These are phyloP conservation scores for Sweltsa coloradensis DNA, from an alignment of 1,140 invertebrate species.

Conservation along the genomic window DNA sequence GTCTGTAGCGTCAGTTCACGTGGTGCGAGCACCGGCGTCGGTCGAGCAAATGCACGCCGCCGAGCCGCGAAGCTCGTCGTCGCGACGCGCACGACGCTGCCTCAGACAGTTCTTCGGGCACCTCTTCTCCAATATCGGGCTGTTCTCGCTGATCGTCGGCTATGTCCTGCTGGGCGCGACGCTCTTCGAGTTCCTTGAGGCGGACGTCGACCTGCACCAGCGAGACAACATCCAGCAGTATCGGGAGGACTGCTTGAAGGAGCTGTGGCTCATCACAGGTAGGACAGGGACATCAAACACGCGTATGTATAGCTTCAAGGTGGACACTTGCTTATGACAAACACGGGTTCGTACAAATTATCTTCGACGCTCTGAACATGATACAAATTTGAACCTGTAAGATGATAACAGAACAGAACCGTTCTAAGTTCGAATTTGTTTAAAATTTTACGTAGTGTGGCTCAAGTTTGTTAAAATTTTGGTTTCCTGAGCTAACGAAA, in stretches of 20 bases:
- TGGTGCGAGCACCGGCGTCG: slow-evolving; percentile 4
- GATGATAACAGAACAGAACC: too few relatives aligned
- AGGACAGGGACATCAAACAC: too few relatives aligned
- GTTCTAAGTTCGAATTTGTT: too few relatives aligned
- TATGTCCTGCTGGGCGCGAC: slow-evolving; percentile 14
- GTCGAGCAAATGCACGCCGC: slow-evolving; percentile 6
- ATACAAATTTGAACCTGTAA: too few relatives aligned
- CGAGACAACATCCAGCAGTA: slow-evolving; percentile 6
- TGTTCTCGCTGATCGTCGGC: slow-evolving; percentile 9
- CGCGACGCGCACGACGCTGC: slow-evolving; percentile 3
- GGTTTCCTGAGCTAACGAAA: too few relatives aligned
- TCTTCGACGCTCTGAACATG: too few relatives aligned
- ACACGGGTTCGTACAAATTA: too few relatives aligned
- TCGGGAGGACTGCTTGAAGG: slow-evolving; percentile 11
- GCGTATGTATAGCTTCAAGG: too few relatives aligned
- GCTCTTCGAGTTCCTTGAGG: slow-evolving; percentile 13
- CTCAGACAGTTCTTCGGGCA: slow-evolving; percentile 3
- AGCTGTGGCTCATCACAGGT: slow-evolving; percentile 15
- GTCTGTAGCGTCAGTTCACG: background rate
- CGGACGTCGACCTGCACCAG: slow-evolving; percentile 10
- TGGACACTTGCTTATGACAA: too few relatives aligned
- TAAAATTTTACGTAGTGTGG: too few relatives aligned
- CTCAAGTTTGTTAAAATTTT: too few relatives aligned
- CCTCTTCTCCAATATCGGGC: slow-evolving; percentile 7
- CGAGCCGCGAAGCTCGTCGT: background rate